Percentiles rank a stretch among this genome's conserved stretches.
These are phyloP conservation scores for Heteromormyrus szaboi DNA, from an alignment of 2,797 vertebrate genomes.

Conservation along the genomic window DNA sequence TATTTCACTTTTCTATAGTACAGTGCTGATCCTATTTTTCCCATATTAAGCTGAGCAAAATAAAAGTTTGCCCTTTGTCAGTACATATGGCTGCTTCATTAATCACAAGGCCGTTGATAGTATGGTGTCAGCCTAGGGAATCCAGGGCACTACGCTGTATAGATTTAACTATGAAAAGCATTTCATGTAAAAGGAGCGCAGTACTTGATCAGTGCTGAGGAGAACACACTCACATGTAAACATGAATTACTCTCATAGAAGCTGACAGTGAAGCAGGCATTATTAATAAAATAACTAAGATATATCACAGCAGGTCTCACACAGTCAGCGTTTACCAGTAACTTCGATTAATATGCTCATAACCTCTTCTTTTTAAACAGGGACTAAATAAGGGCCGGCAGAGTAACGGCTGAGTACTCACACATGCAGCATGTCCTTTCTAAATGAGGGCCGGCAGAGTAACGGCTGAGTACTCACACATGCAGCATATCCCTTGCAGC, in stretches of 20 bases:
- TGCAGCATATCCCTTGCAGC: not conserved
- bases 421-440: not conserved
- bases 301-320: not conserved
- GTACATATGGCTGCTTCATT: not conserved
- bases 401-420: not conserved
- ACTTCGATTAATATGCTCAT: not conserved
- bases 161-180: not conserved
- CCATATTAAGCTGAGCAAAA: not conserved
- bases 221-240: not conserved
- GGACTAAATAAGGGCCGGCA: too few species aligned
- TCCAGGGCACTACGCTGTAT: not conserved
- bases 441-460: not conserved
- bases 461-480: not conserved
- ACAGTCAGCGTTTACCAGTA: not conserved
- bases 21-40: not conserved
- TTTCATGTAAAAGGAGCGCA: not conserved
- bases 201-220: not conserved
- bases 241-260: not conserved
- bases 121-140: not conserved
- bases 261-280: not conserved
- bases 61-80: not conserved
- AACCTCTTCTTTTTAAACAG: not conserved
- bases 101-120: too few species aligned
- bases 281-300: not conserved
- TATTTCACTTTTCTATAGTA: not conserved